Evolutionary conservation across 2,113 vertebrate genomes (phyloP), one percentile per base, ranked within the genome.

Genomic region (Progne subis): DNA sequence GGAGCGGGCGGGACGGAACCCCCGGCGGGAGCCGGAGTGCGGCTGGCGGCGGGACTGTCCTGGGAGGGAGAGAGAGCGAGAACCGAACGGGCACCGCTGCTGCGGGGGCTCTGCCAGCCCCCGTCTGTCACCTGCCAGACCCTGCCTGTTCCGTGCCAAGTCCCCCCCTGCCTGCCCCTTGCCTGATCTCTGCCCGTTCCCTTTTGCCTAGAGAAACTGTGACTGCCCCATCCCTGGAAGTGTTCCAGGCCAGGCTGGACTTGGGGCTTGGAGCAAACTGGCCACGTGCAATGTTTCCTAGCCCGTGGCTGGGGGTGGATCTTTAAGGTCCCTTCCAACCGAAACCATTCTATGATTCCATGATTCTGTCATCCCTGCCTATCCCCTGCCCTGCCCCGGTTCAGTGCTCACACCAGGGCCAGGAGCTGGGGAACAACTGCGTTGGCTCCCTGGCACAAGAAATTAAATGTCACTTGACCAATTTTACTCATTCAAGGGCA

Each of bases 111-210:
- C 21, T 74, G 86, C 32, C 60, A 24, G 23, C 60, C 32, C 44
- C n/a, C 12, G 2, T 16, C 37, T n/a, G 34, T 24, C 13, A 34
- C 59, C 32, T 31, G 39, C 39, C 31, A 39, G 3, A 44, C 53
- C 31, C 39, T 39, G 41, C 10, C 39, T 2, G n/a, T 9, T 2
- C n/a, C 6, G 18, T 37, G 57, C 59, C 41, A 23, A 0, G n/a
- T n/a, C n/a, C 18, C 47, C 15, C 50, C 16, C 4, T 55, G 65
- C 19, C 41, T 39, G 24, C 24, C n/a, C 39, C 39, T 18, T 44
- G 53, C 55, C 46, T 34, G 12, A n/a, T 43, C 52, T 31, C 25
- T 57, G 60, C 37, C 61, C 39, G 0, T 60, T 68, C 29, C 12
- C 20, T 55, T 76, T 43, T 26, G 12, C 41, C 55, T 19, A 4